Conservation (phyloP, 2,888 invertebrate species). For the Ornithoptera priamus region DNA sequence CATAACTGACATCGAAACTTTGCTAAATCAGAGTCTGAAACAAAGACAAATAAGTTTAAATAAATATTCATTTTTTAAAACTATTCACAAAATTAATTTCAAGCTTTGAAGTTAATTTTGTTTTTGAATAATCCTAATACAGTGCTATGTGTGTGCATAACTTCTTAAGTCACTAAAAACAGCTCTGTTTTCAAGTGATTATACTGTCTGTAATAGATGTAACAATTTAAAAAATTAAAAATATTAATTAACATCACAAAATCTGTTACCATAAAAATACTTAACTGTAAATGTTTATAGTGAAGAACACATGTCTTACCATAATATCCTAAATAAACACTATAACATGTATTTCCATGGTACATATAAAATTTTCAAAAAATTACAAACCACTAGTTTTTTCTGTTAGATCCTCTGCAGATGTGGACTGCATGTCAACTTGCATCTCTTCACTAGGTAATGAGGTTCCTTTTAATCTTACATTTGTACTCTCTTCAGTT, state of each 20-base stretch:
- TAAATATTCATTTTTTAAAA: neutral
- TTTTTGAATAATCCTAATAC: too few species aligned
- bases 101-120: too few species aligned
- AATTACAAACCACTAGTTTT: conserved; percentile 57
- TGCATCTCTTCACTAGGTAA: conserved; percentile 67
- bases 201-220: too few species aligned
- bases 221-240: too few species aligned
- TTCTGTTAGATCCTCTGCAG: conserved; percentile 70
- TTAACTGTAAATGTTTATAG: neutral
- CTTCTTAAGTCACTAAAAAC: too few species aligned
- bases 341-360: too few species aligned
- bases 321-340: neutral
- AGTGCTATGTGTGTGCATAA: too few species aligned
- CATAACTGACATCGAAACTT: conserved; percentile 82
- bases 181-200: too few species aligned
- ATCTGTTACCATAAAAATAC: too few species aligned
- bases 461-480: conserved; percentile 42
- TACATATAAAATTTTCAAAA: too few species aligned
- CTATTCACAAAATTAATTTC: neutral
- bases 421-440: conserved; percentile 63
- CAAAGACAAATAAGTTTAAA: conserved; percentile 26
- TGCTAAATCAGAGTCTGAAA: conserved; percentile 78
- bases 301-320: neutral
- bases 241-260: too few species aligned
- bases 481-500: conserved; percentile 47